A percentile compares a stretch with the other conserved stretches of the same genome.
phyloP scores from a whole-genome alignment of 2,888 invertebrate species.

The Scaptomyza cyrtandrae region DNA sequence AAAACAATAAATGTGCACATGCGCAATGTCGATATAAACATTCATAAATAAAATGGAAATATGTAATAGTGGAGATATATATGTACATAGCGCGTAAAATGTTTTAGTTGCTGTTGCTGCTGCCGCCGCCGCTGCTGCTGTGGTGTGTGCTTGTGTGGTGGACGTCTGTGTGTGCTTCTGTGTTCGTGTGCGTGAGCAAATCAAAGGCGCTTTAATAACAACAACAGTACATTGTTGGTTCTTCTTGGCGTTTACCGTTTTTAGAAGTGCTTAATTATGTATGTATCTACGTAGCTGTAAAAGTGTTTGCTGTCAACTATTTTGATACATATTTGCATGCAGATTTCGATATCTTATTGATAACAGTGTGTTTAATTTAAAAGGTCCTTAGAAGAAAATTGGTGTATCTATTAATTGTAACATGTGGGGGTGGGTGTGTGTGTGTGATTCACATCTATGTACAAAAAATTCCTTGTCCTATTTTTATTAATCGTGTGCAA shows the following conservation, averaged over 20 bases:
- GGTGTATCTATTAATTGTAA: neutral
- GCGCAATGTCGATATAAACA: conserved; percentile 14
- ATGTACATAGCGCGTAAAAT: conserved; percentile 41
- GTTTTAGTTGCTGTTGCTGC: conserved; percentile 42
- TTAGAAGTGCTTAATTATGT: conserved; percentile 23
- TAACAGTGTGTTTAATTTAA: conserved; percentile 3
- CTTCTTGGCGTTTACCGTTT: conserved; percentile 15
- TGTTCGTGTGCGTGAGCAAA: conserved; percentile 9
- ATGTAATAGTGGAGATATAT: conserved; percentile 21
- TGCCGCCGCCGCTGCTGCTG: conserved; percentile 4
- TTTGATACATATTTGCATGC: neutral
- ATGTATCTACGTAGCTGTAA: conserved; percentile 5
- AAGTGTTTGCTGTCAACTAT: conserved; percentile 1
- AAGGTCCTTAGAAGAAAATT: conserved; percentile 15
- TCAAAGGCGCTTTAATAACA: conserved; percentile 33
- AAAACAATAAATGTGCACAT: conserved; percentile 12
- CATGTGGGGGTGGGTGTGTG: neutral
- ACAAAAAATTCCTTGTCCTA: neutral
- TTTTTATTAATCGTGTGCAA: neutral
- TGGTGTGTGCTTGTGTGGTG: conserved; percentile 22
- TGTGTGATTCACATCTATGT: neutral
- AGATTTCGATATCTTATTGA: conserved; percentile 28
- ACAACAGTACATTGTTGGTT: conserved; percentile 2
- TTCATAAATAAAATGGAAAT: neutral
- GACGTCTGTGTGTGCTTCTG: conserved; percentile 7